A percentile compares a stretch with the other conserved stretches of the same genome.
Conservation (phyloP, 2,888 invertebrate species). For the Tachina fera region DNA sequence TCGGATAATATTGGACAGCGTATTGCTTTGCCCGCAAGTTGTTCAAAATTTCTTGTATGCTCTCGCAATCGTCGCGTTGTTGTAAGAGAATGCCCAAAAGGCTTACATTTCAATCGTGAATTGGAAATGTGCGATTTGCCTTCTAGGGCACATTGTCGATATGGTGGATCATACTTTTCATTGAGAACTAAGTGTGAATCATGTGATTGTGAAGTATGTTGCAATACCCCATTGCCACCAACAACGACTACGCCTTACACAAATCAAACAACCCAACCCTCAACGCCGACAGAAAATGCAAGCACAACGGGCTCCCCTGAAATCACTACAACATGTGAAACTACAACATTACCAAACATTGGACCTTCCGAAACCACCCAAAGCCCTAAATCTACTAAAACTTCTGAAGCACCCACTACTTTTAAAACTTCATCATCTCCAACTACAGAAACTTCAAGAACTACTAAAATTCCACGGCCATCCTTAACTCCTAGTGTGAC, state of each 20-base stretch:
- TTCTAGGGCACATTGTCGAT: conserved; percentile 53
- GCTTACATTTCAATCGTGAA: conserved; percentile 71
- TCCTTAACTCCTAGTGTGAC: not conserved
- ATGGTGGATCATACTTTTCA: not conserved
- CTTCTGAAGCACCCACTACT: not conserved
- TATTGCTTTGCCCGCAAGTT: conserved; percentile 65
- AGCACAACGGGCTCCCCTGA: not conserved
- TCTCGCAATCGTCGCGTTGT: conserved; percentile 30
- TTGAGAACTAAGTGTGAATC: conserved; percentile 40
- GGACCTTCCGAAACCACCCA: not conserved
- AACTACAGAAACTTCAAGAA: not conserved
- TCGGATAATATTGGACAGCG: conserved; percentile 63
- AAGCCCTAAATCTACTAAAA: not conserved
- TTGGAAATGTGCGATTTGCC: conserved; percentile 72
- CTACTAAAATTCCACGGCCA: not conserved
- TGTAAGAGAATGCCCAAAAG: conserved; percentile 66
- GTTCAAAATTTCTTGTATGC: conserved; percentile 70
- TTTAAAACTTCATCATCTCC: not conserved
- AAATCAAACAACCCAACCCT: not conserved
- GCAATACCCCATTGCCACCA: conserved; percentile 29
- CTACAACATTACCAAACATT: not conserved
- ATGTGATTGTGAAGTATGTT: conserved; percentile 71
- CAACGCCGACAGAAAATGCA: conserved; percentile 11
- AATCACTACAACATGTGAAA: not conserved
- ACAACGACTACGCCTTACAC: conserved; percentile 4